A percentile compares a stretch with the other conserved stretches of the same genome.
Conservation (phyloP, 1,140 invertebrate species). For the Zophobas morio region DNA sequence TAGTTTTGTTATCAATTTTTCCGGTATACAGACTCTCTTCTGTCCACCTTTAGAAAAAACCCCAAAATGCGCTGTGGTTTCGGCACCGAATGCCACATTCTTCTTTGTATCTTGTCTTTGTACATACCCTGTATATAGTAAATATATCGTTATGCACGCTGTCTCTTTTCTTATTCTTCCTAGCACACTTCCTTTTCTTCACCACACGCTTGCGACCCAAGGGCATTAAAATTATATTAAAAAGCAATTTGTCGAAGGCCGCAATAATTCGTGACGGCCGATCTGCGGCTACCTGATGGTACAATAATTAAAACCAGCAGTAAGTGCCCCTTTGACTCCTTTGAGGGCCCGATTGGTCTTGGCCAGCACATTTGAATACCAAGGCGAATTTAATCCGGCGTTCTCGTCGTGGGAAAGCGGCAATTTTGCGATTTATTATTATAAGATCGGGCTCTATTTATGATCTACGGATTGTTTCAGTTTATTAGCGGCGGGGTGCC, state of each 20-base stretch:
- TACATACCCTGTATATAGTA: conserved; percentile 39
- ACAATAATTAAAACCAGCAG: conserved; percentile 30
- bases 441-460: conserved; percentile 20
- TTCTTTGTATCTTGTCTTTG: conserved; percentile 22
- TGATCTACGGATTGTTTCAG: conserved; percentile 31
- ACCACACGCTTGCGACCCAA: background rate
- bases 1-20: no score
- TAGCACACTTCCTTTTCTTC: conserved; percentile 39
- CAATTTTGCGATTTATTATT: conserved; percentile 34
- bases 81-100: background rate
- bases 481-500: conserved; percentile 35
- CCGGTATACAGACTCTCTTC: no score
- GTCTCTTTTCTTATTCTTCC: conserved; percentile 52
- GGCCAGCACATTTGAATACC: conserved; percentile 28
- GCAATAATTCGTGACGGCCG: background rate
- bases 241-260: conserved; percentile 34
- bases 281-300: conserved; percentile 20
- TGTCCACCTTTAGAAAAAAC: no score
- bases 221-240: conserved; percentile 25
- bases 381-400: conserved; percentile 29
- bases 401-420: conserved; percentile 24
- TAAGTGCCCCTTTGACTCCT: conserved; percentile 4
- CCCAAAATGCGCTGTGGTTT: no score
- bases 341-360: conserved; percentile 22
- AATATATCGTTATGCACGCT: conserved; percentile 54